A percentile compares a stretch with the other conserved stretches of the same genome.
phyloP scores from a whole-genome alignment of 2,797 vertebrate species.

The Poecilia wingei region DNA sequence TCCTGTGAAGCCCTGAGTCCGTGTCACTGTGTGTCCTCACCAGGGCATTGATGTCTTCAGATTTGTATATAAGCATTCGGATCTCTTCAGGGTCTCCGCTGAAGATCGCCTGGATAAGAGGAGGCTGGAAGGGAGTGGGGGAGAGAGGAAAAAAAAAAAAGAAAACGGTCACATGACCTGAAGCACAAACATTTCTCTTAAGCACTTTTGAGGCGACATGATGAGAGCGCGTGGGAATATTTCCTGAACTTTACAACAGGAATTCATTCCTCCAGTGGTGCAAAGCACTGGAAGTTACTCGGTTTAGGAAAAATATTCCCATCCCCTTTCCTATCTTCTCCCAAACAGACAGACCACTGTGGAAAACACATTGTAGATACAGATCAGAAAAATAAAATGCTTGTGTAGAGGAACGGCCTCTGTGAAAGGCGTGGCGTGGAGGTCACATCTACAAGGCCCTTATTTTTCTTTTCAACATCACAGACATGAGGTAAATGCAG shows the following conservation, averaged over 20 bases:
- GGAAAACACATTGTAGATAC: constrained; percentile 24
- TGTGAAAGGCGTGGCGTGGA: constrained; percentile 18
- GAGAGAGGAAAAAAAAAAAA: not conserved
- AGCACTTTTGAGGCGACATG: constrained; percentile 1
- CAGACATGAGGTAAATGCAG: constrained; percentile 58
- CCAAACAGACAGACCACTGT: not conserved
- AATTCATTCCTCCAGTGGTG: constrained; percentile 49
- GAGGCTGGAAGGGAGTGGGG: constrained; percentile 81
- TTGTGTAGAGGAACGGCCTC: constrained; percentile 1
- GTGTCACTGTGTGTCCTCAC: constrained; percentile 72
- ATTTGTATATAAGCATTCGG: constrained; percentile 95
- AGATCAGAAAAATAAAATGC: constrained; percentile 32
- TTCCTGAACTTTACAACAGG: constrained; percentile 15
- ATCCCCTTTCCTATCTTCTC: not conserved
- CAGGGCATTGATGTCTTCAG: constrained; percentile 95
- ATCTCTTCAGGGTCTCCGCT: constrained; percentile 96
- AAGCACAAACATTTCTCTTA: constrained; percentile 2
- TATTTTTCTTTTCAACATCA: constrained; percentile 49
- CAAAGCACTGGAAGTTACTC: constrained; percentile 35
- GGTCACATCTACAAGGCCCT: constrained; percentile 44
- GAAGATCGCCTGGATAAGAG: constrained; percentile 96
- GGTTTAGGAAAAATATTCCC: constrained; percentile 34
- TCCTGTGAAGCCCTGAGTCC: not conserved
- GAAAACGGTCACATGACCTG: constrained; percentile 19
- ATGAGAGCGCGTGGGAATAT: constrained; percentile 5